Conservation (phyloP, 2,888 invertebrate genomes). For the Ellobium chinense region DNA sequence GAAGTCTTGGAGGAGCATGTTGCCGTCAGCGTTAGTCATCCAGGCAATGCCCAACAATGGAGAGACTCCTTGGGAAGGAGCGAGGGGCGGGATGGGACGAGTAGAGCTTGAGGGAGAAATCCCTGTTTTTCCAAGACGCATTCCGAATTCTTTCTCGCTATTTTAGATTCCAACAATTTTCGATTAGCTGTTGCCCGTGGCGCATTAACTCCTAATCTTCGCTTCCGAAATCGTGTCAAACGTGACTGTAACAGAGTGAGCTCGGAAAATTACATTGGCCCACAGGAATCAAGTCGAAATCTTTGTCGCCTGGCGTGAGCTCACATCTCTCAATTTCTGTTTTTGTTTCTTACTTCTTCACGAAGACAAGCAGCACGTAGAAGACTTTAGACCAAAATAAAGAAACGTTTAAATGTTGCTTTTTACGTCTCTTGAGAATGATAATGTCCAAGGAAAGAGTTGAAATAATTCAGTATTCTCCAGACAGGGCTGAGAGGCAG, state of each 20-base stretch:
- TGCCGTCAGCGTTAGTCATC: slow-evolving; percentile 6
- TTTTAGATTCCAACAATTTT: slow-evolving; percentile 17
- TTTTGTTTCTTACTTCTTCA: too few species aligned
- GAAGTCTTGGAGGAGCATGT: neutral
- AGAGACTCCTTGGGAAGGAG: neutral
- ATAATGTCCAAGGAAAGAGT: too few species aligned
- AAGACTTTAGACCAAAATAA: too few species aligned
- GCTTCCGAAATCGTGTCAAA: slow-evolving; percentile 23
- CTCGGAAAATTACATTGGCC: slow-evolving; percentile 1
- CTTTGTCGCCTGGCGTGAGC: neutral
- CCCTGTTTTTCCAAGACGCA: neutral
- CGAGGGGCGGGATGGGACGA: neutral
- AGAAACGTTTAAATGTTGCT: too few species aligned
- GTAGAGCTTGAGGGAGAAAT: neutral
- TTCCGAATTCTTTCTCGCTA: neutral
- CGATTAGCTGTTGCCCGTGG: slow-evolving; percentile 3
- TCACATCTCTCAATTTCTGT: slow-evolving; percentile 16
- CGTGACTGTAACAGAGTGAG: neutral
- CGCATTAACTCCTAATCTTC: slow-evolving; percentile 20
- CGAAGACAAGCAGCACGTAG: too few species aligned
- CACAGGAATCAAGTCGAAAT: neutral
- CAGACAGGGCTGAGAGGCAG: too few species aligned
- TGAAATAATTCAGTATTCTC: too few species aligned
- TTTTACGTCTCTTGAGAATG: too few species aligned
- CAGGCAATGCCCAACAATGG: neutral